Evolutionary conservation across 2,888 invertebrate species (phyloP), one percentile per base, ranked within the genome.

Genomic region (Clostera curtula): DNA sequence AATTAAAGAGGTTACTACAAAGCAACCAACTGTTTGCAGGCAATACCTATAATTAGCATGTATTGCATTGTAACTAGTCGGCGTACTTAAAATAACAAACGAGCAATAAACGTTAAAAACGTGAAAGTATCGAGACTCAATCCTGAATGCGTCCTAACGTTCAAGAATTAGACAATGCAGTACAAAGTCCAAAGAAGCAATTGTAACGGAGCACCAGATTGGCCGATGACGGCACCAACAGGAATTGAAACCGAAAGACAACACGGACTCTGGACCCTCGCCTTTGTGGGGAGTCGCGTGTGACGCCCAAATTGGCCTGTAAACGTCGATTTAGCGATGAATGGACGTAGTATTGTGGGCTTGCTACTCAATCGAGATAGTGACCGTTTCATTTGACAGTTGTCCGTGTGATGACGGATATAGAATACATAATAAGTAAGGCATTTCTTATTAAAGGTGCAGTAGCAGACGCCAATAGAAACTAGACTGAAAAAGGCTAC

Each of bases 171-270:
- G 37, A 72, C 67, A 71, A 72, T 65, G 31, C 16, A 29, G 64
- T 42, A 20, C 66, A 45, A 72, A 75, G 74, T 76, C 66, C 72
- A 56, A 31, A 23, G 29, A 30, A 44, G 44, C 67, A 66, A 72
- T 73, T 70, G 62, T 52, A 32, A 31, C 42, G 30, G 24, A 41
- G 43, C 44, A 43, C 51, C 47, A 48, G 49, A 50, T 44, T 40
- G 26, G 40, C 43, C 46, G 53, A 42, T 64, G 61, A 58, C 60
- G 53, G 48, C 59, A 60, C 35, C 31, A 32, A 46, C 23, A 29
- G 28, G 39, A 56, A 50, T 49, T 48, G 39, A 38, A 43, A 36
- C 45, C 40, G 42, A 50, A 56, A 41, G 37, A 56, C 39, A 62
- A 60, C 57, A 61, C 33, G 53, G 45, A 61, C 66, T 67, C 63